A percentile compares a stretch with the other conserved stretches of the same genome.
Conservation (phyloP, 1,140 invertebrate species). For the Bombus pascuorum region DNA sequence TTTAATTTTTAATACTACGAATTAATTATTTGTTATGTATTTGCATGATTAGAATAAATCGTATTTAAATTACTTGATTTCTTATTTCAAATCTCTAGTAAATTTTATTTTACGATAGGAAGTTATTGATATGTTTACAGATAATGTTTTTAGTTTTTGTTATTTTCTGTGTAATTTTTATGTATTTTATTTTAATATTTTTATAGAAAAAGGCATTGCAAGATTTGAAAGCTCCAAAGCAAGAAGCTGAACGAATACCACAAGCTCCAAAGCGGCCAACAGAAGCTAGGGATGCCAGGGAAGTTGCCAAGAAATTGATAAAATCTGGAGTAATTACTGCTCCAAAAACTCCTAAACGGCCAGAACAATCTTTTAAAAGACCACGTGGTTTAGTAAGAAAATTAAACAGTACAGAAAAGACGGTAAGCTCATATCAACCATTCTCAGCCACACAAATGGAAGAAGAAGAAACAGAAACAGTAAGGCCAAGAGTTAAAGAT, state of each 20-base stretch:
- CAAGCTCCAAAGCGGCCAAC: constrained; percentile 90
- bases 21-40: not conserved
- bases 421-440: constrained; percentile 93
- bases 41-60: not conserved
- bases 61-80: not conserved
- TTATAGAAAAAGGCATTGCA: constrained; percentile 94
- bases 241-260: constrained; percentile 91
- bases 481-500: constrained; percentile 85
- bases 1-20: not conserved
- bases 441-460: constrained; percentile 92
- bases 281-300: constrained; percentile 95
- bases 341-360: constrained; percentile 88
- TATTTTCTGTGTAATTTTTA: not conserved
- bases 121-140: not conserved
- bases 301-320: constrained; percentile 96
- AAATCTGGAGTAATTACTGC: constrained; percentile 96
- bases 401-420: constrained; percentile 87
- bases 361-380: constrained; percentile 93
- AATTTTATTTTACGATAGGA: too few relatives aligned
- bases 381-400: constrained; percentile 92
- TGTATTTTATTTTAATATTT: constrained; percentile 19
- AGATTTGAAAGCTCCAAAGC: constrained; percentile 93
- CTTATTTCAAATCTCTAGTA: not conserved
- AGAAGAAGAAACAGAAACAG: constrained; percentile 83
- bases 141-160: not conserved